Evolutionary conservation across 2,888 invertebrate species (phyloP).

Genomic region (Willowsia nigromaculata): DNA sequence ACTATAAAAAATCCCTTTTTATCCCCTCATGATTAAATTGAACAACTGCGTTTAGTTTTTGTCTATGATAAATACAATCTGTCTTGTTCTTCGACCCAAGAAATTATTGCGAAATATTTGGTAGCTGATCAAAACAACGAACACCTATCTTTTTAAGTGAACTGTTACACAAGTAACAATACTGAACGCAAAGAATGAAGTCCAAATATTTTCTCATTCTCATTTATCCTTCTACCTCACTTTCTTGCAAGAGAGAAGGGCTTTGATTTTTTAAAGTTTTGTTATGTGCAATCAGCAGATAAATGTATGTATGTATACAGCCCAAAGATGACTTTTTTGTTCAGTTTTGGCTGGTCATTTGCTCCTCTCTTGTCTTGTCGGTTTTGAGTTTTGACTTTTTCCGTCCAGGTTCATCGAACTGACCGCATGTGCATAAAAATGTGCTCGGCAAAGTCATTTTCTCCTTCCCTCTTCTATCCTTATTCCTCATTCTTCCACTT

Average conservation of each 20-base stretch:
- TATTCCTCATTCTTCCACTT: slow-evolving; percentile 30
- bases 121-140: slow-evolving; percentile 12
- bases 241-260: neutral
- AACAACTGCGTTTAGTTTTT: too few species aligned
- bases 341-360: slow-evolving; percentile 23
- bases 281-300: neutral
- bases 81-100: neutral
- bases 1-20: too few species aligned
- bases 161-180: neutral
- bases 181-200: neutral
- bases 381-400: slow-evolving; percentile 62
- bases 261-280: slow-evolving; percentile 8
- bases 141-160: neutral
- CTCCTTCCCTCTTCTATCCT: slow-evolving; percentile 22
- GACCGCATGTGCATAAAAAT: slow-evolving; percentile 58
- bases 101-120: slow-evolving; percentile 27
- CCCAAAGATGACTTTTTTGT: slow-evolving; percentile 16
- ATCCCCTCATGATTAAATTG: neutral
- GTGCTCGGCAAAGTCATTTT: slow-evolving; percentile 29
- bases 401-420: slow-evolving; percentile 74
- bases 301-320: neutral
- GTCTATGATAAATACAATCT: neutral
- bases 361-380: slow-evolving; percentile 26
- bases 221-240: neutral
- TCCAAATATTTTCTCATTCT: neutral